These are phyloP conservation scores for Podabrus alpinus DNA, from an alignment of 2,888 invertebrate species.

Conservation along the genomic window DNA sequence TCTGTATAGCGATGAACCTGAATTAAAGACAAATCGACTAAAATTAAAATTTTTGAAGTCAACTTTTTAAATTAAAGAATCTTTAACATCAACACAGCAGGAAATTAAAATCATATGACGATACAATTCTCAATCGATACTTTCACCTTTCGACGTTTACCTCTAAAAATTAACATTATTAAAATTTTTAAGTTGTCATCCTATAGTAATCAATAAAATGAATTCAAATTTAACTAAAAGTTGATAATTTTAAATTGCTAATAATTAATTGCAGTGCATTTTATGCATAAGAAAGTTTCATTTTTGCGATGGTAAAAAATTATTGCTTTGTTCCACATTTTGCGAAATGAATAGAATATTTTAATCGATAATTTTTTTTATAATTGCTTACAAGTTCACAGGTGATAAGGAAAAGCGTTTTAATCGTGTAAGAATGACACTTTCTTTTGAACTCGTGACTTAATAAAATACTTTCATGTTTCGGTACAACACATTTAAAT, in stretches of 20 bases:
- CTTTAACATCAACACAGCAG: neutral
- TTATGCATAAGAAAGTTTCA: neutral
- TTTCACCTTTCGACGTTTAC: neutral
- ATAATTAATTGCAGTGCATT: neutral
- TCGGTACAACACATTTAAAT: neutral
- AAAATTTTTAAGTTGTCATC: too few species aligned
- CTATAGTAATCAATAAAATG: too few species aligned
- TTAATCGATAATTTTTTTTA: neutral
- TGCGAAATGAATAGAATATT: neutral
- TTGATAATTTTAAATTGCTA: neutral
- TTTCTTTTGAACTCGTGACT: constrained; percentile 27
- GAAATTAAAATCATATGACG: neutral
- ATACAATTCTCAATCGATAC: neutral
- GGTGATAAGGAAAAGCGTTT: constrained; percentile 22
- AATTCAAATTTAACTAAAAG: neutral
- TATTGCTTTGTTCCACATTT: neutral
- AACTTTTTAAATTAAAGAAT: neutral
- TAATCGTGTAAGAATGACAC: constrained; percentile 26
- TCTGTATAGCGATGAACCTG: neutral
- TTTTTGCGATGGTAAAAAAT: neutral
- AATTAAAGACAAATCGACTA: neutral
- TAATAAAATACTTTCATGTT: constrained; percentile 10
- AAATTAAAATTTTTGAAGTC: neutral
- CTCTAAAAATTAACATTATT: neutral
- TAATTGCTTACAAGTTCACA: constrained; percentile 15